These are phyloP conservation scores for Acrossocheilus fasciatus DNA, from an alignment of 2,797 vertebrate species.

Conservation along the genomic window DNA sequence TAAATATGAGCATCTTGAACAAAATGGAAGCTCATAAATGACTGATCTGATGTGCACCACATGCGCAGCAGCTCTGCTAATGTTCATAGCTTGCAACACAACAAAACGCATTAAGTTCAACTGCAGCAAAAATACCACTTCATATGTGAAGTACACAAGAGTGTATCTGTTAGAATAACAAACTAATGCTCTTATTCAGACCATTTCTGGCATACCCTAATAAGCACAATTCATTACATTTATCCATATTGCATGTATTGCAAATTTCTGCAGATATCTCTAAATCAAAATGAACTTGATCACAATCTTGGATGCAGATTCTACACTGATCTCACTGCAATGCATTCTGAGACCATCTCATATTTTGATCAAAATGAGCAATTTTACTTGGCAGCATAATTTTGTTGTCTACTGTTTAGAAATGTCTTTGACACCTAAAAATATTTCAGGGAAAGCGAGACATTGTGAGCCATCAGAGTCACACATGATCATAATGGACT, in stretches of 20 bases:
- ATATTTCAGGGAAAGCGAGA: not conserved
- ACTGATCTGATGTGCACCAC: slow-evolving; percentile 6
- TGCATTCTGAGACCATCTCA: not conserved
- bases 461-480: not conserved
- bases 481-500: slow-evolving; percentile 2
- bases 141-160: not conserved
- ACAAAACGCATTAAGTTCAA: not conserved
- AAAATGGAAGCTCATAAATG: not conserved
- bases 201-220: not conserved
- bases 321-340: not conserved
- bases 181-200: not conserved
- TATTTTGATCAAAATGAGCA: not conserved
- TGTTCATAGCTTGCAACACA: not conserved
- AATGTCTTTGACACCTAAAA: not conserved
- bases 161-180: not conserved
- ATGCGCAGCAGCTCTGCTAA: not conserved
- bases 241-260: not conserved
- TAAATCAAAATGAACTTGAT: not conserved
- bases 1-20: not conserved
- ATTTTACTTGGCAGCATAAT: not conserved
- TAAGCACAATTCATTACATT: not conserved
- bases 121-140: not conserved
- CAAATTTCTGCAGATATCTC: not conserved
- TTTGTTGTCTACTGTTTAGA: not conserved
- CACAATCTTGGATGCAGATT: not conserved